Evolutionary conservation across 2,113 vertebrate genomes (phyloP).

Genomic region (Tricholaema leucomelas): DNA sequence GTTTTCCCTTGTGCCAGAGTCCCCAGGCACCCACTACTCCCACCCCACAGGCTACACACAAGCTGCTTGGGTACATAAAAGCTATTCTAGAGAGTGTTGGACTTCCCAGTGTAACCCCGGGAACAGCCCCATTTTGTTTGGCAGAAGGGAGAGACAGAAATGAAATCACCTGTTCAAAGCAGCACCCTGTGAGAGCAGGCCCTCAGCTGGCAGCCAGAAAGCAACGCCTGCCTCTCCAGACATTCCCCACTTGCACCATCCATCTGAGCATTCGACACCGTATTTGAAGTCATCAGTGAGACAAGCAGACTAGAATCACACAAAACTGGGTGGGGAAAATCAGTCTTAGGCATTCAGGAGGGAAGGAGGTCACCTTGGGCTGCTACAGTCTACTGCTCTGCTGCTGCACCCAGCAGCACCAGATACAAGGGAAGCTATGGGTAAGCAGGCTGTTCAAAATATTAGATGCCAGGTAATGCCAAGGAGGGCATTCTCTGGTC

Average conservation of each 20-base stretch:
- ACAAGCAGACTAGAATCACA: too few species aligned
- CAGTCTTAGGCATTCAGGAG: not conserved
- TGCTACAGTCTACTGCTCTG: too few species aligned
- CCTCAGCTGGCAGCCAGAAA: too few species aligned
- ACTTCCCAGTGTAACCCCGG: not conserved
- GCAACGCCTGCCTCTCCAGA: too few species aligned
- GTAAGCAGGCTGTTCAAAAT: not conserved
- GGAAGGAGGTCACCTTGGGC: not conserved
- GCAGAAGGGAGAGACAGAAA: not conserved
- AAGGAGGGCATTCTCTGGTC: fast-evolving
- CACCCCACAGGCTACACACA: fast-evolving
- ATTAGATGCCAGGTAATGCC: fast-evolving
- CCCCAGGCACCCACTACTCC: too few species aligned
- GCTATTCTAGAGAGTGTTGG: not conserved
- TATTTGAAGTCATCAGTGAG: too few species aligned
- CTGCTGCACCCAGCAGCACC: not conserved
- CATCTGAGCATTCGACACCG: too few species aligned
- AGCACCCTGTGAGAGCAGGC: too few species aligned
- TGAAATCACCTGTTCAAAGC: too few species aligned
- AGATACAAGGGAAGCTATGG: too few species aligned
- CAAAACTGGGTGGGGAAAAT: too few species aligned
- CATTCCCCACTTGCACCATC: too few species aligned
- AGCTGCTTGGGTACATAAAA: not conserved
- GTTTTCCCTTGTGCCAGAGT: not conserved
- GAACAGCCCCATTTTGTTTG: not conserved